phyloP scores from a whole-genome alignment of 2,113 vertebrate species.

The Mola mola region DNA sequence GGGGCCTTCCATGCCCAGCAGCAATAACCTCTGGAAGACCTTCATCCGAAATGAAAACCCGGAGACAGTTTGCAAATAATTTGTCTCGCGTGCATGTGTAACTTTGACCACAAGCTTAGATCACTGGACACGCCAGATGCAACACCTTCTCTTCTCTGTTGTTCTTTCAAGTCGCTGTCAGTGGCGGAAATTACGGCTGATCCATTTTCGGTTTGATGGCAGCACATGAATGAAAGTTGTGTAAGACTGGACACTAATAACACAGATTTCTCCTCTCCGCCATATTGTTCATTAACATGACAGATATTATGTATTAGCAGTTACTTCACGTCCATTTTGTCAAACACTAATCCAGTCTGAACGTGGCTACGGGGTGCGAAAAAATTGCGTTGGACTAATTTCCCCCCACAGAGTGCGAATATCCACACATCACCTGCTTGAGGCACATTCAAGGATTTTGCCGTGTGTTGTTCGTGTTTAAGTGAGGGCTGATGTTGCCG shows the following conservation, averaged over 20 bases:
- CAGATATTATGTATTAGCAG: constrained; percentile 63
- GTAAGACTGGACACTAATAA: constrained; percentile 39
- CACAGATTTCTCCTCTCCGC: constrained; percentile 32
- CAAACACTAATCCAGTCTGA: constrained; percentile 33
- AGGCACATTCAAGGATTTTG: constrained; percentile 31
- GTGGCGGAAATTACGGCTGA: constrained; percentile 45
- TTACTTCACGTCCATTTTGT: constrained; percentile 16
- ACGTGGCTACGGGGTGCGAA: constrained; percentile 23
- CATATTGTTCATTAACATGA: constrained; percentile 61
- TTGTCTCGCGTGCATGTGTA: constrained; percentile 1
- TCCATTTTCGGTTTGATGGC: constrained; percentile 30
- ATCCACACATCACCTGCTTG: constrained; percentile 47
- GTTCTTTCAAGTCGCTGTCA: constrained; percentile 38
- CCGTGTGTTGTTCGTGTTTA: constrained; percentile 23
- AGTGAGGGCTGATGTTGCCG: constrained; percentile 50
- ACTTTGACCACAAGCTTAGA: constrained; percentile 27
- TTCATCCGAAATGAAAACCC: constrained; percentile 35
- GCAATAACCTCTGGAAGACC: constrained; percentile 41
- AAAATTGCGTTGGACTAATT: no score
- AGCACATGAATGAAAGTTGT: constrained; percentile 42
- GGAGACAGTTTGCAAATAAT: constrained; percentile 52
- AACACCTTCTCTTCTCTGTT: constrained; percentile 3
- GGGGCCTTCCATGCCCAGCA: constrained; percentile 16
- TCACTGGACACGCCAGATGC: constrained; percentile 34
- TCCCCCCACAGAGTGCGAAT: constrained; percentile 47